phyloP scores from a whole-genome alignment of 2,113 vertebrate genomes.

The Psettodes erumei region DNA sequence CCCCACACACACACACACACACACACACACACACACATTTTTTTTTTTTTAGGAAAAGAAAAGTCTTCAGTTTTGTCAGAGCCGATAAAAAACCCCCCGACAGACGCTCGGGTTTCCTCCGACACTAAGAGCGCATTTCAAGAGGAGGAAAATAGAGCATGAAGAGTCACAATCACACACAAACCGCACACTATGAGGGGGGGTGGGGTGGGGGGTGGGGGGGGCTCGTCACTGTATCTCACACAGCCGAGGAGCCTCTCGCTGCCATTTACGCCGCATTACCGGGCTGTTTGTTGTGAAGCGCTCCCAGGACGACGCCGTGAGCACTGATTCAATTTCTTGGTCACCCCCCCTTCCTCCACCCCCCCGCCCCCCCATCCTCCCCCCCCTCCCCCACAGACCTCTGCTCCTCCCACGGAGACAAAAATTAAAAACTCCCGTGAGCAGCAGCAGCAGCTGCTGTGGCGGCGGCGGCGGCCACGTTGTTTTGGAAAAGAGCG shows the following conservation, averaged over 20 bases:
- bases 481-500: slow-evolving; percentile 73
- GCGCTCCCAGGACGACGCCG: slow-evolving; percentile 62
- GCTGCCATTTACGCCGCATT: slow-evolving; percentile 39
- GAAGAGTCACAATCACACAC: too few species aligned
- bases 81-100: too few species aligned
- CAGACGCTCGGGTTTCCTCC: too few species aligned
- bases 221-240: slow-evolving; percentile 40
- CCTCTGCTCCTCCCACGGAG: slow-evolving; percentile 55
- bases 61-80: too few species aligned
- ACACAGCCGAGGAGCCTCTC: slow-evolving; percentile 19
- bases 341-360: slow-evolving; percentile 19
- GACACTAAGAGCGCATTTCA: too few species aligned
- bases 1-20: slow-evolving; percentile 5
- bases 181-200: too few species aligned
- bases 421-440: slow-evolving; percentile 46
- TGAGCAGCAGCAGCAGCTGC: slow-evolving; percentile 41
- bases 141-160: too few species aligned
- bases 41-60: too few species aligned
- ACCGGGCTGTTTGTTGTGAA: slow-evolving; percentile 53
- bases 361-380: too few species aligned
- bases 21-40: background rate
- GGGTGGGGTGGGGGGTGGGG: too few species aligned
- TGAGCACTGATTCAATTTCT: slow-evolving; percentile 74
- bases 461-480: slow-evolving; percentile 29
- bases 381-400: too few species aligned